Base-by-base conservation (phyloP, 2,113 vertebrate species). In the Hyla sarda region DNA sequence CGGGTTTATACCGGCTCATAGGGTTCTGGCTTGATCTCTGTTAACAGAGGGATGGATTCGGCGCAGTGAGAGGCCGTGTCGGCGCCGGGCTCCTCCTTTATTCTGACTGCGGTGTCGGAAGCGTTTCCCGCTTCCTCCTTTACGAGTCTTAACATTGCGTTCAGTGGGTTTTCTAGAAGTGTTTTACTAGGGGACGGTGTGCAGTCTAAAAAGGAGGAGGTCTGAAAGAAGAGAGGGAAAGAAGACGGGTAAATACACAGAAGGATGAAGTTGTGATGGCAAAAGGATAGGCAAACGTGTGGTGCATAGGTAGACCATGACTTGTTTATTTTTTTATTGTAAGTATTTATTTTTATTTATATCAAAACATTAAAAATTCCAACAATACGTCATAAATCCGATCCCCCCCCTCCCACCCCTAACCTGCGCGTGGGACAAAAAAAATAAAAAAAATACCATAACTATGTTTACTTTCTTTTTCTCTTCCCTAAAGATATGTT, bases 181-280 rank as follows among this genome's bases (percentile, higher is more conserved):
- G 96, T 92, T 91, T 97, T 97, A 93, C 93, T 98, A 86, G 98
- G 98, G 58, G 98, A 99, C 0, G 98, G 98, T 2, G 97, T 97
- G 88, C 92, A 93, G 74, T 99, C 98, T 25, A 93, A 34, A 47
- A 97, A 98, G 8, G 96, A 97, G 13, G 96, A 97, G 11, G 97
- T 96, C 96, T 97, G 92, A 52, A 90, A 93, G 89, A 87, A 52
- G 41, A 6, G 16, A 4, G 14, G n/a, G 25, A 6, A 41, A 41
- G 8, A 41, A n/a, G n/a, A 25, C 45, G 7, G 41, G 23, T 74
- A 6, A 79, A 16, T 37, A 47, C 67, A 23, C 0, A 41, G 67
- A 3, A n/a, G 7, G 34, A 69, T 13, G 34, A 60, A 45, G 2
- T 8, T 1, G 21, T n/a, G 5, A 58, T 60, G 1, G 3, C 6